Percentiles rank a stretch among this genome's conserved stretches.
Conservation (phyloP, 1,140 invertebrate genomes). For the Eufriesea mexicana region DNA sequence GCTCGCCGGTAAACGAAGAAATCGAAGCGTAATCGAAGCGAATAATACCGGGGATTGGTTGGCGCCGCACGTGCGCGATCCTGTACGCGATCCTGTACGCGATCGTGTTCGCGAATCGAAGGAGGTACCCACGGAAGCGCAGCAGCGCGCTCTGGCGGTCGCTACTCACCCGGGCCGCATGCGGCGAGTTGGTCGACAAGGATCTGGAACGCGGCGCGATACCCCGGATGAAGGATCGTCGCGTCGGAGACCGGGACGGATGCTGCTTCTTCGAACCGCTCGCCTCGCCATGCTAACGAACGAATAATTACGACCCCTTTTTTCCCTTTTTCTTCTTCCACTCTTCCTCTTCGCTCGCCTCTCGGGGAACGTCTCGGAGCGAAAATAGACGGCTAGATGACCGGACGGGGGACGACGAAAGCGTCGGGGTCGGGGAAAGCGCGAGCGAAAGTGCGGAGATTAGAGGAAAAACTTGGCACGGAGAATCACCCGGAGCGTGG, state of each 20-base stretch:
- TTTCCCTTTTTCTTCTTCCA: background rate
- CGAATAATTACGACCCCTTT: background rate
- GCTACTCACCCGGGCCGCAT: background rate
- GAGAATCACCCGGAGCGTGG: background rate
- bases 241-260: too few relatives aligned
- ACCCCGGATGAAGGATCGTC: background rate
- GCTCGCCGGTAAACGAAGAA: background rate
- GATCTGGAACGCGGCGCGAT: constrained; percentile 14
- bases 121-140: constrained; percentile 6
- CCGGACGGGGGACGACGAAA: background rate
- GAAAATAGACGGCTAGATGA: too few relatives aligned
- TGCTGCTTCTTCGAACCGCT: background rate
- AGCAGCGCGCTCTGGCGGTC: background rate
- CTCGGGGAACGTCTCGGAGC: too few relatives aligned
- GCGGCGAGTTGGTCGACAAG: constrained; percentile 34
- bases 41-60: background rate
- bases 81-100: too few relatives aligned
- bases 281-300: constrained; percentile 1
- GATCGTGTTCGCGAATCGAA: too few relatives aligned
- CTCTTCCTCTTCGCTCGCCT: too few relatives aligned
- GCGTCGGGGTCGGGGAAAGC: too few relatives aligned
- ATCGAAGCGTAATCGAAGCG: background rate
- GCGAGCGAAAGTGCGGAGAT: background rate
- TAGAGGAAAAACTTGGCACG: too few relatives aligned
- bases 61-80: background rate